Conservation (phyloP, 2,797 vertebrate species). For the Lemur catta region DNA sequence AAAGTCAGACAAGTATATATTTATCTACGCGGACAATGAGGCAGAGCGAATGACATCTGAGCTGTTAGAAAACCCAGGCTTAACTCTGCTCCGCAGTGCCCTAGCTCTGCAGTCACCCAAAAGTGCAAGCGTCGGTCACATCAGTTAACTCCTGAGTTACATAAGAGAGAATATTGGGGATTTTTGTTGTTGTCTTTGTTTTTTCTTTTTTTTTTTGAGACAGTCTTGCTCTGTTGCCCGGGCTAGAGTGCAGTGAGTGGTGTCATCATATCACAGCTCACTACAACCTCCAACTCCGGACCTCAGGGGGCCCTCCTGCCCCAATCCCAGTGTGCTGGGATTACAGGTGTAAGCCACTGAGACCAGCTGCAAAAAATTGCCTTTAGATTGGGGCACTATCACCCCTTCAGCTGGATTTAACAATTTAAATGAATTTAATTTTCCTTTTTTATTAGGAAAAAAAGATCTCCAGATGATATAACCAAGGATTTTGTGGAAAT, state of each 20-base stretch:
- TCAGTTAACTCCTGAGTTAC: neutral
- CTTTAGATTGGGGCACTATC: neutral
- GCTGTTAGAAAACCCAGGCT: neutral
- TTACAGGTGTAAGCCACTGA: neutral
- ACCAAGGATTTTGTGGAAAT: neutral
- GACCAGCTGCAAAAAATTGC: too few relatives aligned
- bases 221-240: neutral
- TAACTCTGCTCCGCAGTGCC: neutral
- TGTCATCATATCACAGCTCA: neutral
- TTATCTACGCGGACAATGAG: neutral
- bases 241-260: neutral
- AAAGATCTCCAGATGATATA: neutral
- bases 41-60: neutral
- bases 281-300: neutral
- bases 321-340: neutral
- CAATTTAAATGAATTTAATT: neutral
- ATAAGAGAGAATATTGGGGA: neutral
- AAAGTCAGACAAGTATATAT: neutral
- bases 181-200: neutral
- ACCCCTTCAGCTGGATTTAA: neutral
- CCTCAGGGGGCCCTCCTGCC: neutral
- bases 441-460: neutral
- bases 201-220: neutral
- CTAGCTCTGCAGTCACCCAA: neutral
- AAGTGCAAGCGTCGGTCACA: neutral